phyloP scores from a whole-genome alignment of 1,140 invertebrate species.

The Probaryconus sp. region DNA sequence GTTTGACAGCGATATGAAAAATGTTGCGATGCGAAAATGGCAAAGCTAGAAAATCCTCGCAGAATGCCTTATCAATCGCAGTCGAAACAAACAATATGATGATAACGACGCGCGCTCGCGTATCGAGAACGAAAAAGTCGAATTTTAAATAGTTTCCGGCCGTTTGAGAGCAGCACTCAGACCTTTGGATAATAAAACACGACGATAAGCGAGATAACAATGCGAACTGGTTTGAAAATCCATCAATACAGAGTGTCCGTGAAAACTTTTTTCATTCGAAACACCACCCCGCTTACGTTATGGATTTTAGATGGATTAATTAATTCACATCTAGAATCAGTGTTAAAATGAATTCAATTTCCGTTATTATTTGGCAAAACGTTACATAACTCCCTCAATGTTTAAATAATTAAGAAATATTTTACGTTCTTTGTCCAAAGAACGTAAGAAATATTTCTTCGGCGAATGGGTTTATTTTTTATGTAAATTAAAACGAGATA shows the following conservation, averaged over 20 bases:
- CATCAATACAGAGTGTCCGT: conserved; percentile 2
- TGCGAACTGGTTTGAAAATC: conserved; percentile 16
- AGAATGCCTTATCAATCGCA: conserved; percentile 48
- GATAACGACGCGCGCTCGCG: conserved; percentile 49
- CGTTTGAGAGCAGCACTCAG: conserved; percentile 35
- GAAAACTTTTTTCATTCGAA: too few species aligned
- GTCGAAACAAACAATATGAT: conserved; percentile 62
- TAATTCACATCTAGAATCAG: too few species aligned
- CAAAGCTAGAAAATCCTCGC: conserved; percentile 30
- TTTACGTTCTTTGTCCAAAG: too few species aligned
- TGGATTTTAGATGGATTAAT: too few species aligned
- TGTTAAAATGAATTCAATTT: too few species aligned
- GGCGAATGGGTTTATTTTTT: too few species aligned
- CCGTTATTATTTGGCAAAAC: too few species aligned
- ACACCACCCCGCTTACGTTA: too few species aligned
- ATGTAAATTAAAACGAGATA: too few species aligned
- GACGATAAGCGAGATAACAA: conserved; percentile 47
- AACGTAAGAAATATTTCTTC: too few species aligned
- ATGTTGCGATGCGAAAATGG: conserved; percentile 33
- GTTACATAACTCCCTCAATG: too few species aligned
- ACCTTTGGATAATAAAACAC: conserved; percentile 45
- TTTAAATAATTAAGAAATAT: too few species aligned
- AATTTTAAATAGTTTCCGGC: conserved; percentile 47
- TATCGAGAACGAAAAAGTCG: conserved; percentile 44
- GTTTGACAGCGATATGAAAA: conserved; percentile 20